phyloP scores from a whole-genome alignment of 2,888 invertebrate species.

The Polymixis flavicincta region DNA sequence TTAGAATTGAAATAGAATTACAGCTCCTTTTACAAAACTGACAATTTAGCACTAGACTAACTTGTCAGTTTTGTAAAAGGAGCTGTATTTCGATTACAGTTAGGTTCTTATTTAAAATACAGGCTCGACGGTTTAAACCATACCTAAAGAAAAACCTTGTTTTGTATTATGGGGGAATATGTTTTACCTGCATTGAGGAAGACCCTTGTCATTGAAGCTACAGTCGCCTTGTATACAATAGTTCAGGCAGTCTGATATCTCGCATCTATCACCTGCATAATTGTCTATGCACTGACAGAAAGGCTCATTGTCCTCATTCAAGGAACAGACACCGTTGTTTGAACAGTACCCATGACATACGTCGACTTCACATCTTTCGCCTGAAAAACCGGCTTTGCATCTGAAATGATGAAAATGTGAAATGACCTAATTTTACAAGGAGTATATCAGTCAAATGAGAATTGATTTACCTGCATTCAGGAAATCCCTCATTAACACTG shows the following conservation, averaged over 20 bases:
- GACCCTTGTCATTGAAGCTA: not conserved
- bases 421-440: too few relatives aligned
- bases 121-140: too few relatives aligned
- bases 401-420: not conserved
- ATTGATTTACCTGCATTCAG: slow-evolving; percentile 3
- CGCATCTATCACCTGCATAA: slow-evolving; percentile 10
- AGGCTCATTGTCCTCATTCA: not conserved
- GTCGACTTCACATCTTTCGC: not conserved
- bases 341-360: not conserved
- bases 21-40: too few relatives aligned
- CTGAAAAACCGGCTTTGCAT: not conserved
- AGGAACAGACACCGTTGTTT: not conserved
- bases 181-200: too few relatives aligned
- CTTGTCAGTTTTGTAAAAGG: too few relatives aligned
- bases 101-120: too few relatives aligned
- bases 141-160: too few relatives aligned
- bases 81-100: too few relatives aligned
- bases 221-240: slow-evolving; percentile 5
- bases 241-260: not conserved
- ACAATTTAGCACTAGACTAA: too few relatives aligned
- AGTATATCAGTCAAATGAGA: too few relatives aligned
- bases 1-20: too few relatives aligned
- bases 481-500: not conserved
- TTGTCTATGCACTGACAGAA: not conserved
- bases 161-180: too few relatives aligned